Evolutionary conservation across 1,140 invertebrate genomes (phyloP), one percentile per base, ranked within the genome.

Genomic region (Conus betulinus): DNA sequence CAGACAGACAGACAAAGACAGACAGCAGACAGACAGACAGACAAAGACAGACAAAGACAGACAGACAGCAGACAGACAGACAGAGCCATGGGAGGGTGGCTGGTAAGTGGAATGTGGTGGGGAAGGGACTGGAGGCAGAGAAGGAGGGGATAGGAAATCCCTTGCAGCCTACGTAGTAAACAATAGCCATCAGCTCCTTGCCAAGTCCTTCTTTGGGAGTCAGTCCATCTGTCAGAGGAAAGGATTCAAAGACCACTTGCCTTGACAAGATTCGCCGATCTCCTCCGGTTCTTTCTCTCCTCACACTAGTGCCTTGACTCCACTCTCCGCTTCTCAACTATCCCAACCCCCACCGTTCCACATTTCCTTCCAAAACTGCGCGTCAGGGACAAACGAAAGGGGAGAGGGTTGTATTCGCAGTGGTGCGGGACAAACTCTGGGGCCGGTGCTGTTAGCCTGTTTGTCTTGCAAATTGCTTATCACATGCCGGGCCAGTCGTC

Each of bases 401-500:
- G 39, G 57, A 11, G 57, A 11, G 57, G 57, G 57, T 8, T 60
- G 8, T 5, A 60, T 60, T 60, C 57, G 39, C 39, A 60, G 4
- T 2, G 57, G 57, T 15, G 15, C 57, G 15, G 57, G 57, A 15
- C 57, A 60, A 60, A 13, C n/a, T 20, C 25, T 88, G 25, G 76
- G 51, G 51, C 52, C 10, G 23, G 23, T 52, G 79, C 79, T 81
- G 53, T 81, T 81, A 81, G 79, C 79, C 13, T 81, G 79, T 81
- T 81, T 81, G 79, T 81, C 79, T 81, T 81, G 79, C 79, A 81
- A 81, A 81, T 81, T 81, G 79, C 39, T 81, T 81, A 81, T 81
- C 79, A 81, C 27, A 53, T 53, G 39, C 51, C 79, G 10, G 15
- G 39, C 51, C 79, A 13, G 27, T 51, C 79, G 76, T 51, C 27